Evolutionary conservation across 2,113 vertebrate species (phyloP).

Genomic region (Dendropsophus ebraccatus): DNA sequence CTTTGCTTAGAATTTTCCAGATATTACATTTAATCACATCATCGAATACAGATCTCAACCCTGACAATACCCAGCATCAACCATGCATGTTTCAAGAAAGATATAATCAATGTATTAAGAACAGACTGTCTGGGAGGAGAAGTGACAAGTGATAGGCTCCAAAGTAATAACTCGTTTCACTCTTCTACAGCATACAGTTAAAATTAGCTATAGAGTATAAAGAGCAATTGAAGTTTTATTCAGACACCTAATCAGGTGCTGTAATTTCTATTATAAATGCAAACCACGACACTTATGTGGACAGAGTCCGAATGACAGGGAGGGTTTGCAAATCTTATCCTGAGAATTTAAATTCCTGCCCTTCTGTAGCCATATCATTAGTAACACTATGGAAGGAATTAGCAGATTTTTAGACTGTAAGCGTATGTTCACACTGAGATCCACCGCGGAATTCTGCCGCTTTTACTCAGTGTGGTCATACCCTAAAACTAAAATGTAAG

Average conservation of each 20-base stretch:
- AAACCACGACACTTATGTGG: background rate
- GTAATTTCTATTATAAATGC: too few species aligned
- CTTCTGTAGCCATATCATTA: too few species aligned
- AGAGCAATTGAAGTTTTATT: background rate
- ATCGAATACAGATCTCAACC: slow-evolving; percentile 35
- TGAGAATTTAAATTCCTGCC: too few species aligned
- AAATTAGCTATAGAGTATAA: slow-evolving; percentile 8
- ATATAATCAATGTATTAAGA: slow-evolving; percentile 50
- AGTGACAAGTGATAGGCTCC: slow-evolving; percentile 39
- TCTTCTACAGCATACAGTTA: background rate
- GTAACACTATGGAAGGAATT: too few species aligned
- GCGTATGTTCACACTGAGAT: too few species aligned
- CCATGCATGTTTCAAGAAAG: slow-evolving; percentile 24
- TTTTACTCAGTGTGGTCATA: too few species aligned
- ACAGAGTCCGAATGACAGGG: background rate
- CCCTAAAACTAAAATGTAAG: too few species aligned
- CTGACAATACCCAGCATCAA: slow-evolving; percentile 4
- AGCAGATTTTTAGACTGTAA: too few species aligned
- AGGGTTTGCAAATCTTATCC: too few species aligned
- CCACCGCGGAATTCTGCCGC: too few species aligned
- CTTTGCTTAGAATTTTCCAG: slow-evolving; percentile 16
- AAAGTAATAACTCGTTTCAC: slow-evolving; percentile 20
- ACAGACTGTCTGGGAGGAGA: slow-evolving; percentile 36
- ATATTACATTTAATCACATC: slow-evolving; percentile 18
- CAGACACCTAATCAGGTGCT: background rate